Conservation (phyloP, 2,797 vertebrate genomes). For the Uromys caudimaculatus region DNA sequence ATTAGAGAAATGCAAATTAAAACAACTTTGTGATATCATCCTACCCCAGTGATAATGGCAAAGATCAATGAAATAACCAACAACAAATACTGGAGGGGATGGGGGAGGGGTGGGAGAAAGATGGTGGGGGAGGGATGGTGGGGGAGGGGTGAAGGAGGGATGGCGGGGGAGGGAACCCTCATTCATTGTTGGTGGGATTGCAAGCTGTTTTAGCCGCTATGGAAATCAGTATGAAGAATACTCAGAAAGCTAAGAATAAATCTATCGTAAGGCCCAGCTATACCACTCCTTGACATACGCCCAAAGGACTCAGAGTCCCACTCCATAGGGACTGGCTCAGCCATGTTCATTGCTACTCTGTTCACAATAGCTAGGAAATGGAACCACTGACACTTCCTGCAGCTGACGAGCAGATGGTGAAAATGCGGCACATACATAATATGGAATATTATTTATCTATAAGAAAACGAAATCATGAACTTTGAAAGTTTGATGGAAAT, state of each 20-base stretch:
- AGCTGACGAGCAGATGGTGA: neutral
- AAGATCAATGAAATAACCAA: neutral
- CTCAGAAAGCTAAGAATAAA: neutral
- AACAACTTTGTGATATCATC: neutral
- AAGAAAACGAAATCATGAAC: neutral
- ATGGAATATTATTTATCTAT: neutral
- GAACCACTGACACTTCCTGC: neutral
- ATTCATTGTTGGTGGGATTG: neutral
- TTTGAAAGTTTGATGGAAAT: neutral
- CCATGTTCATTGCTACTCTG: neutral
- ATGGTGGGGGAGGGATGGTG: no score
- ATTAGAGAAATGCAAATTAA: neutral
- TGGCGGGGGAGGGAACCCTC: neutral
- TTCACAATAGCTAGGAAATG: neutral
- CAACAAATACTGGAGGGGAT: neutral
- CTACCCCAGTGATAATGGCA: neutral
- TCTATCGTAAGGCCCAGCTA: neutral
- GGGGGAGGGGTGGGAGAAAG: no score
- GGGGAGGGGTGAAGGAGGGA: no score
- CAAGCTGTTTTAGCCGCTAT: neutral
- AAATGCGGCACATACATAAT: neutral
- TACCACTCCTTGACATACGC: neutral
- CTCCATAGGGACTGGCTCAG: neutral
- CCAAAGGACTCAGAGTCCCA: neutral
- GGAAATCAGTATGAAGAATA: neutral